Conservation (phyloP, 2,888 invertebrate genomes). For the Trachelus tabidus region DNA sequence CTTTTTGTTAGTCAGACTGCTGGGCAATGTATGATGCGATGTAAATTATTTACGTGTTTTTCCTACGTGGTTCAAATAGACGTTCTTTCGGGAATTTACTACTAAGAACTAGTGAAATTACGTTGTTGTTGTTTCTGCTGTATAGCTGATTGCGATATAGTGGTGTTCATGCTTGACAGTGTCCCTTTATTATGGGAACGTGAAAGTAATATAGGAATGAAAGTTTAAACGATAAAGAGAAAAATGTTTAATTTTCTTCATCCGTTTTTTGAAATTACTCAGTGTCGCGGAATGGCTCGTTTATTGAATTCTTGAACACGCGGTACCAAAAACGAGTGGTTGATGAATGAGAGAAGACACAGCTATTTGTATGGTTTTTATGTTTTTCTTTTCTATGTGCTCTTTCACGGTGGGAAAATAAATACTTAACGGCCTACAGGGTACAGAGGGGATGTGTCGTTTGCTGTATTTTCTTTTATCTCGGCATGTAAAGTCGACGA, state of each 20-base stretch:
- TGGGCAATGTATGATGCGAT: background rate
- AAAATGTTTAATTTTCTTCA: background rate
- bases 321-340: background rate
- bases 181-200: background rate
- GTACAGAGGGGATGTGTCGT: background rate
- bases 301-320: background rate
- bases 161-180: background rate
- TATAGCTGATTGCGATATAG: background rate
- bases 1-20: background rate
- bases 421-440: background rate
- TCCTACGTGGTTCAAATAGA: background rate
- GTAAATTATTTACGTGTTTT: background rate
- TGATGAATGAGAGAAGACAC: background rate
- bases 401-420: background rate
- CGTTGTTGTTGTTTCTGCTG: background rate
- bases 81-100: background rate
- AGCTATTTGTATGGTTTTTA: background rate
- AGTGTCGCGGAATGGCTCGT: background rate
- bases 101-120: background rate
- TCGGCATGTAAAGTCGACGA: background rate
- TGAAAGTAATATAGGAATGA: background rate
- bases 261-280: background rate
- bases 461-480: background rate
- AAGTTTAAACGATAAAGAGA: background rate
- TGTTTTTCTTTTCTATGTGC: background rate